phyloP scores from a whole-genome alignment of 2,113 vertebrate genomes.

The Urocolius indicus region DNA sequence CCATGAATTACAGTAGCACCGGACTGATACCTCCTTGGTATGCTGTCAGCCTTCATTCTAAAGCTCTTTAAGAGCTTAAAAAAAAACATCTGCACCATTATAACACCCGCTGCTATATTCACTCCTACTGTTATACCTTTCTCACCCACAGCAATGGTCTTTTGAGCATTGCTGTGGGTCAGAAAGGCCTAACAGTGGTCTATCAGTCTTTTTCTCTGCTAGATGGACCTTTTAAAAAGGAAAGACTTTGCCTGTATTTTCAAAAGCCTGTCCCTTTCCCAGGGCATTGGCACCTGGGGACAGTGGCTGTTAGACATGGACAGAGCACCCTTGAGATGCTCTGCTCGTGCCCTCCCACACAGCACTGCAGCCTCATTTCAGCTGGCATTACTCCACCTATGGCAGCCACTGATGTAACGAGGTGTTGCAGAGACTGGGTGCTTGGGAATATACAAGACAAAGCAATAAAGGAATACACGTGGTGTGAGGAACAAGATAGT shows the following conservation, averaged over 20 bases:
- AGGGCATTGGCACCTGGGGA: neutral
- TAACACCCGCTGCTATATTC: neutral
- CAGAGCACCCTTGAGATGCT: neutral
- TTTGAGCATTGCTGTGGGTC: no score
- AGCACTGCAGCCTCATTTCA: neutral
- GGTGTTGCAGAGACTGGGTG: no score
- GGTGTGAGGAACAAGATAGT: accelerated
- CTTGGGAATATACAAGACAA: neutral
- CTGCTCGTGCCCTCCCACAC: neutral
- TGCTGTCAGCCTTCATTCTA: neutral
- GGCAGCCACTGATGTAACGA: no score
- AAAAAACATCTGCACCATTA: neutral
- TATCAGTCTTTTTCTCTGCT: no score
- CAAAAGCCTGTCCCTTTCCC: neutral
- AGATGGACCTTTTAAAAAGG: no score
- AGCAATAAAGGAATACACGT: neutral
- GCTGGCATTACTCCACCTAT: neutral
- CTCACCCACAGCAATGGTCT: neutral
- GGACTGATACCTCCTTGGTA: neutral
- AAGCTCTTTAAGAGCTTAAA: neutral
- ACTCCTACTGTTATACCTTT: neutral
- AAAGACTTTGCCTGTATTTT: neutral
- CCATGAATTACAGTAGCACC: neutral
- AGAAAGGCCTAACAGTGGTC: no score
- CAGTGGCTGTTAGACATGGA: neutral